These are phyloP conservation scores for Gorsachius magnificus DNA, from an alignment of 2,797 vertebrate species.

Conservation along the genomic window DNA sequence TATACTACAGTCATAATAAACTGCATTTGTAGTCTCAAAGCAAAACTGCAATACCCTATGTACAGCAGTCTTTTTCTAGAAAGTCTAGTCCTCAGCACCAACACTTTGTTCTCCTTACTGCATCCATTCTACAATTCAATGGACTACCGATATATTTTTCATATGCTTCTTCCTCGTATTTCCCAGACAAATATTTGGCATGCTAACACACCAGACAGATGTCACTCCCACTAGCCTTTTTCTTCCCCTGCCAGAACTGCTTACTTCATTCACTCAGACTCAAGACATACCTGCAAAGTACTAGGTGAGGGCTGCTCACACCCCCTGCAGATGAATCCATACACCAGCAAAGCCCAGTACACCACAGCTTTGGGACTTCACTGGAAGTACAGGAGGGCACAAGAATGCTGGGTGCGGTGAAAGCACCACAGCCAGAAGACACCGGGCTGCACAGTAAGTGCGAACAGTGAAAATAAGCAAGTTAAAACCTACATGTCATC, in stretches of 20 bases:
- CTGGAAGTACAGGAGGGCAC: not conserved
- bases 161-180: not conserved
- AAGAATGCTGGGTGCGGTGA: not conserved
- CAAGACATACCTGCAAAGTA: not conserved
- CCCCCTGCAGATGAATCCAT: not conserved
- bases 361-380: not conserved
- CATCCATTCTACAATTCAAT: not conserved
- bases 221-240: not conserved
- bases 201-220: not conserved
- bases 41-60: not conserved
- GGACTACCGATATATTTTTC: not conserved
- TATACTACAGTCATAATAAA: not conserved
- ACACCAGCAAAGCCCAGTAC: not conserved
- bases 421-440: not conserved
- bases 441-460: not conserved
- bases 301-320: not conserved
- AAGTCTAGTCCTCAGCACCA: not conserved
- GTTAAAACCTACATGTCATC: not conserved
- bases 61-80: not conserved
- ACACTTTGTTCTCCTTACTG: not conserved
- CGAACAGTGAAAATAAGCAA: not conserved
- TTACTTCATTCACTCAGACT: not conserved
- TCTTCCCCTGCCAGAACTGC: not conserved
- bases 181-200: not conserved
- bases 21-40: not conserved